These are phyloP conservation scores for Bufotes viridis DNA, from an alignment of 2,797 vertebrate genomes.

Conservation along the genomic window DNA sequence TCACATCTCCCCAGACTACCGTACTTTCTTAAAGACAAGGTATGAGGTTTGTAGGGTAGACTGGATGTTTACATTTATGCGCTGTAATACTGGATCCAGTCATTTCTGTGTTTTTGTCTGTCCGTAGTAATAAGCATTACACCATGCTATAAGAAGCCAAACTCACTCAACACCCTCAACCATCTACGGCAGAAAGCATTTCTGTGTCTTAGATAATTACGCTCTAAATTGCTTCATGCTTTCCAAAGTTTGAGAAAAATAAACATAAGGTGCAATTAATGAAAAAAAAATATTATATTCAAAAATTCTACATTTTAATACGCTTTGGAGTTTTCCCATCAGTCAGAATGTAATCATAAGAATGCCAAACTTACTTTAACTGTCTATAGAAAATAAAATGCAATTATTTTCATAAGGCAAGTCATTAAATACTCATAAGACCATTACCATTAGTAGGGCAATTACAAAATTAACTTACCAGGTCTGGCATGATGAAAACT, in stretches of 20 bases:
- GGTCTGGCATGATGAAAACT: constrained; percentile 3
- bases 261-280: constrained; percentile 38
- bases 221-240: constrained; percentile 37
- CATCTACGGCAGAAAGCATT: constrained; percentile 52
- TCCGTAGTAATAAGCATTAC: constrained; percentile 42
- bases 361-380: constrained; percentile 37
- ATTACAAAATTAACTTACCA: constrained; percentile 19
- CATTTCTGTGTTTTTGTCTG: constrained; percentile 12
- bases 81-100: constrained; percentile 15
- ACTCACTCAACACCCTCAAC: constrained; percentile 50
- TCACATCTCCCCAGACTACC: constrained; percentile 68
- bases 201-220: constrained; percentile 28
- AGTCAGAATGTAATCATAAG: background rate
- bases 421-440: constrained; percentile 30
- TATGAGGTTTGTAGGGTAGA: constrained; percentile 37
- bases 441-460: constrained; percentile 33
- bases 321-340: background rate
- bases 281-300: constrained; percentile 25
- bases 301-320: background rate
- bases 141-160: constrained; percentile 45
- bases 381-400: background rate
- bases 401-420: constrained; percentile 28
- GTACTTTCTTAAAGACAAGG: constrained; percentile 51
- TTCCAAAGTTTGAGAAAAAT: constrained; percentile 42
- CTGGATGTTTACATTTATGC: constrained; percentile 24